Conservation (phyloP, 1,140 invertebrate genomes). For the Chrysopa pallens region DNA sequence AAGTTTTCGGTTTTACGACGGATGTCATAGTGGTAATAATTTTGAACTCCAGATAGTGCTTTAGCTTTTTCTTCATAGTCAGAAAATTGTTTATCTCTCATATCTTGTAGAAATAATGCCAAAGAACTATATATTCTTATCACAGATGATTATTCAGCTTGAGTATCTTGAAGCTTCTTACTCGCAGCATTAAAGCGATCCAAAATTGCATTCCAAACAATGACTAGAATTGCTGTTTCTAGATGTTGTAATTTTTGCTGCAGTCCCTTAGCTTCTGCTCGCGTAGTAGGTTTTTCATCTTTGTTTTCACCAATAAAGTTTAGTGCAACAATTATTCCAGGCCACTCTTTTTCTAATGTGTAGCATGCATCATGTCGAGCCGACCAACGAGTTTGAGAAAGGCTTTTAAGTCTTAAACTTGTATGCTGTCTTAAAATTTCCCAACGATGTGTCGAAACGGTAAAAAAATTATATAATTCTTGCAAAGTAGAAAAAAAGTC, state of each 20-base stretch:
- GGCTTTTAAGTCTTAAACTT: too few species aligned
- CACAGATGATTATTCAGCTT: too few species aligned
- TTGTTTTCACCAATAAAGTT: conserved; percentile 1
- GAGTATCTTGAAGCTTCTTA: background rate
- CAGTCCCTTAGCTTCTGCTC: too few species aligned
- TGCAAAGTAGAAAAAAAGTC: too few species aligned
- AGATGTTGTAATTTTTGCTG: too few species aligned
- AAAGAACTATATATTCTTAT: background rate
- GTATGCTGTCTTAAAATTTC: too few species aligned
- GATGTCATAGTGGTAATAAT: conserved; percentile 5
- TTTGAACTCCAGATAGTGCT: conserved; percentile 5
- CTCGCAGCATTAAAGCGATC: conserved; percentile 4
- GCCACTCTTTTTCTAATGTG: conserved; percentile 2
- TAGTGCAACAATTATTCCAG: conserved; percentile 4
- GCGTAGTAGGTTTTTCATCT: too few species aligned
- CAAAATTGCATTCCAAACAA: conserved; percentile 4
- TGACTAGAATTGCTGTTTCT: conserved; percentile 1
- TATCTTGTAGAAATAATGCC: background rate
- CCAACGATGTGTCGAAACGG: background rate
- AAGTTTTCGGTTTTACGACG: conserved; percentile 2
- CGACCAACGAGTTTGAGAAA: conserved; percentile 1
- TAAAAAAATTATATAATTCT: too few species aligned
- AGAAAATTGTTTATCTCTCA: conserved; percentile 2
- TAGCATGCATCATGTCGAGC: conserved; percentile 4
- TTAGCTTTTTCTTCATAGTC: conserved; percentile 7